A percentile compares a stretch with the other conserved stretches of the same genome.
Conservation (phyloP, 2,113 vertebrate species). For the Chloropsis cyanopogon region DNA sequence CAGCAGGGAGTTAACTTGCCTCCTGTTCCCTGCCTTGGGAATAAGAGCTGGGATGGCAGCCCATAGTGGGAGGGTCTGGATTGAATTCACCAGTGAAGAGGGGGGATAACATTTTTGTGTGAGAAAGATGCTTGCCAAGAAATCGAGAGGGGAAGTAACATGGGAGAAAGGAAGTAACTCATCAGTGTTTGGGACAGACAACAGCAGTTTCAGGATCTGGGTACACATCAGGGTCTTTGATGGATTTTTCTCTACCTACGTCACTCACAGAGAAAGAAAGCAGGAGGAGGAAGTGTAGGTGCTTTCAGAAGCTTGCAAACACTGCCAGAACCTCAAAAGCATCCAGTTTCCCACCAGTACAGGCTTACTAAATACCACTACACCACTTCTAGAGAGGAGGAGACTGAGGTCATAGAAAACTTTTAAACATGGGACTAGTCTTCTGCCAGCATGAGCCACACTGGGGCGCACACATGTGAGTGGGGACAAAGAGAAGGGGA, state of each 20-base stretch:
- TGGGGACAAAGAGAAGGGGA: neutral
- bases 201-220: neutral
- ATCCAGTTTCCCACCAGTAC: neutral
- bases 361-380: neutral
- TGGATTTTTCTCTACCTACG: neutral
- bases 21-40: neutral
- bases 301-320: neutral
- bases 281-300: neutral
- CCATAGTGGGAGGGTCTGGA: neutral
- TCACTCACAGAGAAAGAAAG: neutral
- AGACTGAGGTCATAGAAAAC: neutral
- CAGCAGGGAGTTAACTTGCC: conserved; percentile 13
- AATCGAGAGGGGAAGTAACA: neutral
- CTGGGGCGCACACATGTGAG: neutral
- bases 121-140: conserved; percentile 18
- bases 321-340: neutral
- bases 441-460: neutral
- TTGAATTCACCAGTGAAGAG: neutral
- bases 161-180: conserved; percentile 34
- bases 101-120: conserved; percentile 28
- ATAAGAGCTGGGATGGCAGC: conserved; percentile 34
- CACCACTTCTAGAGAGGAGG: neutral
- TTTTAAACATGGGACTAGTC: neutral
- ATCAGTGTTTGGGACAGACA: neutral
- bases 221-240: neutral